These are phyloP conservation scores for Stenurella melanura DNA, from an alignment of 2,888 invertebrate genomes.

Conservation along the genomic window DNA sequence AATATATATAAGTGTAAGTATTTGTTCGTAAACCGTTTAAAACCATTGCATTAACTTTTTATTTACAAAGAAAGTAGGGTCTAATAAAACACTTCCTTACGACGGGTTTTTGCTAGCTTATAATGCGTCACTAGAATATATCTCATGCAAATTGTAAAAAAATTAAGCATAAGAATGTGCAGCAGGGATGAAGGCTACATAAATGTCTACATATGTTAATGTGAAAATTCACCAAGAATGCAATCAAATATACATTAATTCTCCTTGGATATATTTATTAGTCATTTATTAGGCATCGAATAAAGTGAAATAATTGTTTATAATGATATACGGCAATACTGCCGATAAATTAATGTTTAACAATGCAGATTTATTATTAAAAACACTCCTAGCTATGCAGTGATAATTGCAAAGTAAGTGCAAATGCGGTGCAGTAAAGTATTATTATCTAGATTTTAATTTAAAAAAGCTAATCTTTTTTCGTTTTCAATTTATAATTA, in stretches of 20 bases:
- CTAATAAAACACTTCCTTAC: no score
- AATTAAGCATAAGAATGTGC: neutral
- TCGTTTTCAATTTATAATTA: constrained; percentile 1
- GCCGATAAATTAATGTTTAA: constrained; percentile 8
- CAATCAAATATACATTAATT: constrained; percentile 18
- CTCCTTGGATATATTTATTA: constrained; percentile 16
- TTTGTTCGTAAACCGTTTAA: no score
- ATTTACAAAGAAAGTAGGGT: no score
- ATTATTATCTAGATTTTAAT: neutral
- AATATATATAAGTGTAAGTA: no score
- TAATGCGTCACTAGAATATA: no score
- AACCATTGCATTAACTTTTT: no score
- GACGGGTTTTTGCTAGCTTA: no score
- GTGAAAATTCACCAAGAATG: neutral
- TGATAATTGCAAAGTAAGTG: constrained; percentile 1
- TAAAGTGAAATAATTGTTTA: constrained; percentile 11
- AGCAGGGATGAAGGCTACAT: neutral
- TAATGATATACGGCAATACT: neutral
- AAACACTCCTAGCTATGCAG: constrained; percentile 10
- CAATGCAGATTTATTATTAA: constrained; percentile 20
- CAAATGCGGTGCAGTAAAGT: neutral
- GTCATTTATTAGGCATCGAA: constrained; percentile 2
- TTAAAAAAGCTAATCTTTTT: neutral
- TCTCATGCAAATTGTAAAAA: neutral
- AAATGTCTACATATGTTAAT: neutral